Evolutionary conservation across 2,797 vertebrate genomes (phyloP).

Genomic region (Margarornis squamiger): DNA sequence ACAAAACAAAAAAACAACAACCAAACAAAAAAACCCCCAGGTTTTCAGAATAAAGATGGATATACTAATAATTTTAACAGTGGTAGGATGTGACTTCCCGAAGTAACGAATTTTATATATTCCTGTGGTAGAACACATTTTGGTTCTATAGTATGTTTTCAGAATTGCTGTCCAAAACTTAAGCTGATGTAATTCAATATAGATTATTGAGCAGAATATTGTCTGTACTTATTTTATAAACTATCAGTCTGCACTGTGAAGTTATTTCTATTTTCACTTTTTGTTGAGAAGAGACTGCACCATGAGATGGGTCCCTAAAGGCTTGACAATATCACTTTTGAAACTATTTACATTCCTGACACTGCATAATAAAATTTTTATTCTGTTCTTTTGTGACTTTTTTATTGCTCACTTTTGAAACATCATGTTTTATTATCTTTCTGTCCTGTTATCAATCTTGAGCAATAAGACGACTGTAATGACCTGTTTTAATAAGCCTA

Average conservation of each 20-base stretch:
- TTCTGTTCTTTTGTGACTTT: constrained; percentile 61
- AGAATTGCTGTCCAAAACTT: not conserved
- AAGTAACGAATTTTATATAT: not conserved
- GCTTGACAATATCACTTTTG: constrained; percentile 38
- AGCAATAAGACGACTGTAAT: constrained; percentile 56
- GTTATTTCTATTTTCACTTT: not conserved
- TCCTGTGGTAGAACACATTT: not conserved
- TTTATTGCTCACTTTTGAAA: constrained; percentile 69
- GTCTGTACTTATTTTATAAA: not conserved
- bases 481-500: constrained; percentile 64
- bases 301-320: not conserved
- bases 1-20: too few species aligned
- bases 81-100: not conserved
- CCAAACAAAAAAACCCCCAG: too few species aligned
- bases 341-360: constrained; percentile 68
- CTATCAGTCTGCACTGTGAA: not conserved
- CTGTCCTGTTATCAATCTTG: constrained; percentile 61
- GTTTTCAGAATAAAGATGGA: not conserved
- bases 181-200: not conserved
- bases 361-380: constrained; percentile 61
- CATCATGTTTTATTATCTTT: constrained; percentile 64
- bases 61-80: not conserved
- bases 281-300: not conserved
- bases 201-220: not conserved
- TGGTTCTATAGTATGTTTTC: not conserved